Evolutionary conservation across 2,797 vertebrate species (phyloP).

Genomic region (Tapirus indicus): DNA sequence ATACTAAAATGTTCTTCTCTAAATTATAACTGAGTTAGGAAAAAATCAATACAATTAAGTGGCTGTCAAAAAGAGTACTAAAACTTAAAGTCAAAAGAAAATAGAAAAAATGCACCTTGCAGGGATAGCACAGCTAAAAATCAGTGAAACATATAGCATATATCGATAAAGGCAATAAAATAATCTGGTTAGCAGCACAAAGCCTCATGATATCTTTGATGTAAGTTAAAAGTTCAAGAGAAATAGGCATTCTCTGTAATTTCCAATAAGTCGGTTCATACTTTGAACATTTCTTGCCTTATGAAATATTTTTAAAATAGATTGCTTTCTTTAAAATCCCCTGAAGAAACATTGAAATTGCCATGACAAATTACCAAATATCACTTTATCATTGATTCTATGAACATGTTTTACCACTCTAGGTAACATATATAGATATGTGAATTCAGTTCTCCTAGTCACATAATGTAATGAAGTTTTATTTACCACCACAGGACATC

Average conservation of each 20-base stretch:
- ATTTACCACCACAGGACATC: constrained; percentile 61
- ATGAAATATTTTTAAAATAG: constrained; percentile 73
- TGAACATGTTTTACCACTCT: constrained; percentile 68
- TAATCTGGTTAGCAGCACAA: constrained; percentile 1
- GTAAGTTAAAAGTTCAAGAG: constrained; percentile 58
- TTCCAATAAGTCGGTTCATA: constrained; percentile 73
- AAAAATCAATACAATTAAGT: constrained; percentile 82
- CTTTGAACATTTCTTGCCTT: constrained; percentile 72
- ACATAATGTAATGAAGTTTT: constrained; percentile 67
- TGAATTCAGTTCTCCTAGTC: constrained; percentile 46
- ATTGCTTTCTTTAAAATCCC: constrained; percentile 75
- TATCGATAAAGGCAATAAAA: constrained; percentile 62
- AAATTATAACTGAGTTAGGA: constrained; percentile 72
- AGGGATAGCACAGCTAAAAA: constrained; percentile 65
- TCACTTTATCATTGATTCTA: constrained; percentile 60
- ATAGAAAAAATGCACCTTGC: constrained; percentile 73
- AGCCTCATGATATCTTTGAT: constrained; percentile 16
- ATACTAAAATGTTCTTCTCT: constrained; percentile 60
- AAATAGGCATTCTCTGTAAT: constrained; percentile 58
- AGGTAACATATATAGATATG: constrained; percentile 66
- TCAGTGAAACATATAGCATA: constrained; percentile 70
- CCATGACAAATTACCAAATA: constrained; percentile 78
- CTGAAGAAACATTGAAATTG: constrained; percentile 74
- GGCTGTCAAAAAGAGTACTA: constrained; percentile 69
- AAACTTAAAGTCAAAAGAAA: constrained; percentile 70